phyloP scores from a whole-genome alignment of 2,888 invertebrate species.

The Clistopyga incitator region DNA sequence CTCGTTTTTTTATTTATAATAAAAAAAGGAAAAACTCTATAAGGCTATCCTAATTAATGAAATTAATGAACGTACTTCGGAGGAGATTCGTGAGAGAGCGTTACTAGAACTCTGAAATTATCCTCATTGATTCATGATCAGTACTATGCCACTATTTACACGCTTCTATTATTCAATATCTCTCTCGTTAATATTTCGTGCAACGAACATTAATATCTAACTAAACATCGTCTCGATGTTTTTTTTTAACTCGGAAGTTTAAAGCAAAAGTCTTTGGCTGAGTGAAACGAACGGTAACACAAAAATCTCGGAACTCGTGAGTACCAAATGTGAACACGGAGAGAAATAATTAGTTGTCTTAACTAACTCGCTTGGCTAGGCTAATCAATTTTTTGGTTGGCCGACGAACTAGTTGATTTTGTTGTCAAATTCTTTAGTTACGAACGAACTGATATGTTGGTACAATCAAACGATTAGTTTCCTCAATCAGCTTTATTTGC shows the following conservation, averaged over 20 bases:
- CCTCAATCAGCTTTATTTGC: too few relatives aligned
- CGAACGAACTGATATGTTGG: too few relatives aligned
- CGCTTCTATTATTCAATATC: slow-evolving; percentile 51
- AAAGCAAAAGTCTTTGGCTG: slow-evolving; percentile 46
- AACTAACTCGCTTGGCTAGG: too few relatives aligned
- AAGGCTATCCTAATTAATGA: slow-evolving; percentile 42
- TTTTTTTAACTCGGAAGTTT: slow-evolving; percentile 16
- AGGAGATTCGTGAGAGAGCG: slow-evolving; percentile 25
- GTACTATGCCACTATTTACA: slow-evolving; percentile 69
- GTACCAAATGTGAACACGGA: neutral
- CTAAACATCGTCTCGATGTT: slow-evolving; percentile 6
- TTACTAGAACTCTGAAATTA: slow-evolving; percentile 33
- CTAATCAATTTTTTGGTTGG: too few relatives aligned
- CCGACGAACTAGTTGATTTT: too few relatives aligned
- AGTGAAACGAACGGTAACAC: slow-evolving; percentile 13
- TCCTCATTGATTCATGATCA: slow-evolving; percentile 57
- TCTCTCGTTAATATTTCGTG: slow-evolving; percentile 45
- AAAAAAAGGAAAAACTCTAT: slow-evolving; percentile 30
- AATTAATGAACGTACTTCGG: slow-evolving; percentile 44
- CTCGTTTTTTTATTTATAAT: slow-evolving; percentile 41
- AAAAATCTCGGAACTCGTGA: slow-evolving; percentile 5
- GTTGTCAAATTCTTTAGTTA: too few relatives aligned
- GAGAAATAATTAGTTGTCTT: too few relatives aligned
- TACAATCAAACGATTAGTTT: too few relatives aligned
- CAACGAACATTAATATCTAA: slow-evolving; percentile 14